phyloP scores from a whole-genome alignment of 2,113 vertebrate genomes.

The Hemibagrus wyckioides region DNA sequence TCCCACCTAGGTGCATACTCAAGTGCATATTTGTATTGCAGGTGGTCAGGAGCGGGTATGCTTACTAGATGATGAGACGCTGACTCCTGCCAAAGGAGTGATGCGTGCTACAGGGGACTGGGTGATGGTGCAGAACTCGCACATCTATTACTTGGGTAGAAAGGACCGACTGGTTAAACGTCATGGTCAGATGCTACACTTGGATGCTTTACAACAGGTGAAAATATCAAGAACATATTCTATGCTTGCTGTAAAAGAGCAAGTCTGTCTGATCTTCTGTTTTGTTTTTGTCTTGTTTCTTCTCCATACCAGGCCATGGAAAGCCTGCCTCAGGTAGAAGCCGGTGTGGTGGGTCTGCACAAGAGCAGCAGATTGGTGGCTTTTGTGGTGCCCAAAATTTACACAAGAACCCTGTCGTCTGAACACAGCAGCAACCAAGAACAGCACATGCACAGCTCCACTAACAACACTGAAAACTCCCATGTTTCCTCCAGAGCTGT shows the following conservation, averaged over 20 bases:
- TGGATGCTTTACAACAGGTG: constrained; percentile 84
- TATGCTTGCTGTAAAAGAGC: background rate
- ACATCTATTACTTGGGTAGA: constrained; percentile 85
- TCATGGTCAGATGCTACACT: constrained; percentile 83
- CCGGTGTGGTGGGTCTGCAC: constrained; percentile 80
- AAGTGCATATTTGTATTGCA: constrained; percentile 54
- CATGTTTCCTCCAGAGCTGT: constrained; percentile 53
- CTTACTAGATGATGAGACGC: constrained; percentile 82
- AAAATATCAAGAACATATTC: background rate
- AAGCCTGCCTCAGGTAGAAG: constrained; percentile 77
- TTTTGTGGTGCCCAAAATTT: constrained; percentile 77
- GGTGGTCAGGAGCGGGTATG: constrained; percentile 88
- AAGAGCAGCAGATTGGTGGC: constrained; percentile 78
- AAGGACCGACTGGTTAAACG: constrained; percentile 91
- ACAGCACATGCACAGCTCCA: constrained; percentile 1
- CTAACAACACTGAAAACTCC: constrained; percentile 18
- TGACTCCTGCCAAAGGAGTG: constrained; percentile 69
- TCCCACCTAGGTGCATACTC: background rate
- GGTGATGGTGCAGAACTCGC: constrained; percentile 71
- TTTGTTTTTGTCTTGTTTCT: background rate
- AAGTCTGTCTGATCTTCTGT: background rate
- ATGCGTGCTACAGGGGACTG: constrained; percentile 93
- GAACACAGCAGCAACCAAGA: constrained; percentile 8
- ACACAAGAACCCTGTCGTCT: background rate
- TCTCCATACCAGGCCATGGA: constrained; percentile 74